A percentile compares a stretch with the other conserved stretches of the same genome.
These are phyloP conservation scores for Hippopotamyrus pictus DNA, from an alignment of 2,797 vertebrate species.

Conservation along the genomic window DNA sequence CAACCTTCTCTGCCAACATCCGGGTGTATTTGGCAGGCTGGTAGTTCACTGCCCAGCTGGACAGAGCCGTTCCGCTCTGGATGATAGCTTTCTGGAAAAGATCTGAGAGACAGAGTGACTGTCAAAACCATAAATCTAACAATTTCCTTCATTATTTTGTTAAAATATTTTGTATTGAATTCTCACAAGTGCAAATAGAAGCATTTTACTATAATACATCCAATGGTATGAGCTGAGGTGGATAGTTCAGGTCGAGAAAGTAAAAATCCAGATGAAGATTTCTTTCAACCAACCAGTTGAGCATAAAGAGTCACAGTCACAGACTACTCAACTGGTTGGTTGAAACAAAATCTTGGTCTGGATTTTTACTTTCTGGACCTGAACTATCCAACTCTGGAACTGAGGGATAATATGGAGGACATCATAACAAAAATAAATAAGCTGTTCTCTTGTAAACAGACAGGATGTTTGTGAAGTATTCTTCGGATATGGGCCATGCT, in stretches of 20 bases:
- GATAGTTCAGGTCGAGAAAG: not conserved
- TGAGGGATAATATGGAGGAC: not conserved
- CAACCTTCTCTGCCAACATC: constrained; percentile 85
- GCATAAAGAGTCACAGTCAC: not conserved
- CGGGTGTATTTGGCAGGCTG: constrained; percentile 91
- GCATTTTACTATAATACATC: not conserved
- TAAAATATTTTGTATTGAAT: not conserved
- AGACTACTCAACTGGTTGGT: not conserved
- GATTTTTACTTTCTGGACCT: not conserved
- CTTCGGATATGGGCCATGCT: not conserved
- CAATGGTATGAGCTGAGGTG: not conserved
- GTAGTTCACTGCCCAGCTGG: constrained; percentile 98
- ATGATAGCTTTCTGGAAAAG: constrained; percentile 97
- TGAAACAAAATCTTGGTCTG: not conserved
- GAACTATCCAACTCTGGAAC: not conserved
- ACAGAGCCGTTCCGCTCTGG: constrained; percentile 93
- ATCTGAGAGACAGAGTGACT: constrained; percentile 61
- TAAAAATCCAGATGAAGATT: not conserved
- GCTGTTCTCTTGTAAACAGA: not conserved
- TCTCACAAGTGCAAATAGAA: not conserved
- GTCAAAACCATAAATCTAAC: constrained; percentile 7
- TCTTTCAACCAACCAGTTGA: not conserved
- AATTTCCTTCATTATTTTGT: not conserved
- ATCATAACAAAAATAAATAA: not conserved
- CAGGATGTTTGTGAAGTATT: not conserved